Conservation (phyloP, 37 sponge, comb jelly and placozoan species). For the Beroe forskalii region DNA sequence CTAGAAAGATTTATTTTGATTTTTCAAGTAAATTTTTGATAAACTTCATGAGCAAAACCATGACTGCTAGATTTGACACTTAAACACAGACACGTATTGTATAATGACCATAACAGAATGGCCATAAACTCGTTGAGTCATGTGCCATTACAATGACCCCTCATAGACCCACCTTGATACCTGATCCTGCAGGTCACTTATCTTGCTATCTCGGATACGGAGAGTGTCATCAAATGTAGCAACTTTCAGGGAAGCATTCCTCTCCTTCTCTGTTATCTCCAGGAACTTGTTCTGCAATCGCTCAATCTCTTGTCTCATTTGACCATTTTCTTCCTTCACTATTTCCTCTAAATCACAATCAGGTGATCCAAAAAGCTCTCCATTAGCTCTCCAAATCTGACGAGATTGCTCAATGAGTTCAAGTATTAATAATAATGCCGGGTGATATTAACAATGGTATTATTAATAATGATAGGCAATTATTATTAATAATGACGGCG, state of each 20-base stretch:
- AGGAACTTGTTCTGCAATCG: slow-evolving; percentile 23
- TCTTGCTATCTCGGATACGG: slow-evolving; percentile 8
- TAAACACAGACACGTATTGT: no score
- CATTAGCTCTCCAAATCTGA: slow-evolving; percentile 49
- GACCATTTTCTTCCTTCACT: slow-evolving; percentile 54
- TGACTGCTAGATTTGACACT: no score
- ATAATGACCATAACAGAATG: no score
- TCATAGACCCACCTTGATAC: slow-evolving; percentile 26
- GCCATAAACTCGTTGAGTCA: no score
- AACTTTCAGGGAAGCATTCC: slow-evolving; percentile 7
- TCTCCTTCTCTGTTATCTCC: neutral
- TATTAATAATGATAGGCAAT: no score
- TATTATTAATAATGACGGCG: no score
- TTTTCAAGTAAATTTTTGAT: no score
- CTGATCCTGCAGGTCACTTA: slow-evolving; percentile 13
- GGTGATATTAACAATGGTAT: no score
- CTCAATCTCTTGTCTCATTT: slow-evolving; percentile 41
- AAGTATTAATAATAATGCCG: no score
- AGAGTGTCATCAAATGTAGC: slow-evolving; percentile 12
- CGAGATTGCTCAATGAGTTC: slow-evolving; percentile 47
- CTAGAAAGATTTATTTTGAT: no score
- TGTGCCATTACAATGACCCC: no score
- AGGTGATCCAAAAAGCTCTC: slow-evolving; percentile 29
- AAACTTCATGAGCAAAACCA: no score
- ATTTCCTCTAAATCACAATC: slow-evolving; percentile 47